Base-by-base conservation (phyloP, 2,797 vertebrate genomes). In the Garrulus glandarius region DNA sequence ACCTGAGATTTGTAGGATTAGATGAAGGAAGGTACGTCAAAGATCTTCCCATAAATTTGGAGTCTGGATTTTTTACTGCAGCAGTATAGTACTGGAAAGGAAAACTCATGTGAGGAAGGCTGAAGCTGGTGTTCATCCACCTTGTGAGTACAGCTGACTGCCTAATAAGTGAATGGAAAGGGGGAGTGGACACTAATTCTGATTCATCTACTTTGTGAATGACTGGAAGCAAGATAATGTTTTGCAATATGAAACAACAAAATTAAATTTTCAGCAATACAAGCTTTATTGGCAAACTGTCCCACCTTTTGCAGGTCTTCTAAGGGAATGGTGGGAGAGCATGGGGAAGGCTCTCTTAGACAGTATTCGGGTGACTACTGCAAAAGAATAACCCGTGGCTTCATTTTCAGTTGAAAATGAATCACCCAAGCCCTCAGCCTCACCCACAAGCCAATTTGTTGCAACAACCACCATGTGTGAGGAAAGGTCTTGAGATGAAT, bases 401-500 rank as follows among this genome's bases (percentile, higher is more conserved):
- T 77, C 1, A 1, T 79, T 86, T 84, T 85, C 46, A 50, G 9
- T 13, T 41, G 60, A 21, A 21, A 41, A 8, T 1, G 4, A 13
- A 29, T 86, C 46, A 87, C 46, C 13, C n/a, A 64, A 41, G n/a
- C 59, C 39, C 55, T 85, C 50, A 55, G 56, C 39, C 44, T 87
- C 52, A 80, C 27, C 52, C 56, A 52, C 44, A 65, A 77, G 24
- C 29, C 43, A 61, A 10, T 75, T 71, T 86, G 55, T 86, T 78
- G 50, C 59, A 81, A 60, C 22, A 29, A 43, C 36, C 15, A 61
- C 13, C 5, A 3, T 1, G 3, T 63, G 15, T 56, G 27, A 91
- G 57, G 49, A 87, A 76, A 84, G 22, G 56, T 74, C 95, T 87
- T 84, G 86, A 87, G 82, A 50, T 44, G 44, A 26, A 30, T 68